Base-by-base conservation (phyloP, 2,797 vertebrate species). In the Zalophus californianus region DNA sequence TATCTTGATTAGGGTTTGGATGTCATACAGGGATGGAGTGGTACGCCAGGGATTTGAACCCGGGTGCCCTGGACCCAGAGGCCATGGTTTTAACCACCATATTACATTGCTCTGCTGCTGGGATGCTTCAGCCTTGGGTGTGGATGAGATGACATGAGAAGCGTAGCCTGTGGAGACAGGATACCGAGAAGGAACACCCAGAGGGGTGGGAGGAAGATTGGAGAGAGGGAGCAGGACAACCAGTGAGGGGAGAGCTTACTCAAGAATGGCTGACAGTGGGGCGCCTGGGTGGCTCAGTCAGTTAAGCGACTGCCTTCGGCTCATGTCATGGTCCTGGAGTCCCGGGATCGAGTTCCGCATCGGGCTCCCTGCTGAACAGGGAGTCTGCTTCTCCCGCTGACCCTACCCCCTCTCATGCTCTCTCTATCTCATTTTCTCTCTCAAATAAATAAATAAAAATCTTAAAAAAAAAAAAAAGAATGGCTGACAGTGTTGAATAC, bases 1-100 rank as follows among this genome's bases (percentile, higher is more conserved):
- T 25, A 68, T 75, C 75, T 84, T 95, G 56, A 60, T 48, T 11
- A 41, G n/a, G 50, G 16, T 54, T 86, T 84, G 80, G 44, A 41
- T 60, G 44, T 75, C 64, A 73, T 15, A 68, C 38, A 68, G 41
- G 21, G 27, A 35, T 32, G 9, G 70, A 23, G 7, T 13, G 25
- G 56, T 48, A 75, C 38, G 62, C 38, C 70, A 85, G 64, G 44
- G 64, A 90, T 92, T 90, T 84, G 93, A 86, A 54, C 54, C 44
- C 50, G 29, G 14, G 52, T 52, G 41, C 44, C 44, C 41, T 64
- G n/a, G 48, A 21, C 32, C 85, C 93, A 79, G 50, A 73, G 44
- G 70, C 75, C 50, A n/a, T 48, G 21, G 86, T 88, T 97, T 93
- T 90, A 87, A 79, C 50, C 66, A 66, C 66, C 25, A 56, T 3